Evolutionary conservation across 1,140 invertebrate species (phyloP).

Genomic region (Oncopodura yosiiana): DNA sequence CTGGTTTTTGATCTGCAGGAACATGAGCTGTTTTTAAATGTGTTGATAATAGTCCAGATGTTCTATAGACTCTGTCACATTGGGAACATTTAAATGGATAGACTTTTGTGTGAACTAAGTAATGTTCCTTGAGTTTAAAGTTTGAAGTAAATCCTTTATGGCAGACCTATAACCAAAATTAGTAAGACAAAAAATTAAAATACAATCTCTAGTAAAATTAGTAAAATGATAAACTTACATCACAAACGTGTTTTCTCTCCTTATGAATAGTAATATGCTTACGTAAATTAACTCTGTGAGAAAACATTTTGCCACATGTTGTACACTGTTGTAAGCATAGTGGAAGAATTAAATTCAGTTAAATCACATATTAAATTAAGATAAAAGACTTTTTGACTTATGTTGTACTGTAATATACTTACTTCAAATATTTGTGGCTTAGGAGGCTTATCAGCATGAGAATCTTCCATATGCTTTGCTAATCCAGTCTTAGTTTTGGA

Average conservation of each 20-base stretch:
- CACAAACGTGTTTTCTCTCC: neutral
- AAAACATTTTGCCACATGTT: slow-evolving; percentile 25
- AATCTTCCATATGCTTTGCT: slow-evolving; percentile 9
- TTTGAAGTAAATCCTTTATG: slow-evolving; percentile 24
- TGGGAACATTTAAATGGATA: slow-evolving; percentile 59
- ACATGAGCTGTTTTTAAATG: slow-evolving; percentile 69
- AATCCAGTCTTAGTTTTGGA: neutral
- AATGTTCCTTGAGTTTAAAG: slow-evolving; percentile 41
- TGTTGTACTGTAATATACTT: slow-evolving; percentile 16
- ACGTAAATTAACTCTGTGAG: slow-evolving; percentile 12
- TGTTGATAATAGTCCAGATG: slow-evolving; percentile 54
- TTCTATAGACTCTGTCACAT: slow-evolving; percentile 67
- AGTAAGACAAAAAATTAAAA: slow-evolving; percentile 14
- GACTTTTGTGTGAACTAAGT: slow-evolving; percentile 44
- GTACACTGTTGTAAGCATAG: too few relatives aligned
- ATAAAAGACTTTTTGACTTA: slow-evolving; percentile 3
- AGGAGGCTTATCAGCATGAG: slow-evolving; percentile 14
- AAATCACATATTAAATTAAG: slow-evolving; percentile 13
- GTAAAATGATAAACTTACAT: neutral
- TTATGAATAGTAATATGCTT: slow-evolving; percentile 28
- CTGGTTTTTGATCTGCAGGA: slow-evolving; percentile 56
- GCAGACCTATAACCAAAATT: slow-evolving; percentile 19
- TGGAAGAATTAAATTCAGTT: too few relatives aligned
- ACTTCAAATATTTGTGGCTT: slow-evolving; percentile 7
- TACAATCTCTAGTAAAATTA: neutral